A percentile compares a stretch with the other conserved stretches of the same genome.
phyloP scores from a whole-genome alignment of 2,797 vertebrate species.

The Natrix natrix region DNA sequence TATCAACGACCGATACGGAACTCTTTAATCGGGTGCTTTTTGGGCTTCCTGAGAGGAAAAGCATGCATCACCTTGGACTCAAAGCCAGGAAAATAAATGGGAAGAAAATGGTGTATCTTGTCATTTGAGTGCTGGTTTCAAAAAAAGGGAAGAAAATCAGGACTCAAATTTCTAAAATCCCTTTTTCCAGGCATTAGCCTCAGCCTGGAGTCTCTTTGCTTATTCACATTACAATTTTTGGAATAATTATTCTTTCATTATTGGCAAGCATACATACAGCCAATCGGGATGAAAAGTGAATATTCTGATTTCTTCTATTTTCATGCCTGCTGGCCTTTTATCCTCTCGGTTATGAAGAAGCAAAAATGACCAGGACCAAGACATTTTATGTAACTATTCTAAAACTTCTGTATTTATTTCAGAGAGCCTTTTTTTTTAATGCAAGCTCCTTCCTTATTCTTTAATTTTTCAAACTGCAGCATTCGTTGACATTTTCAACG shows the following conservation, averaged over 20 bases:
- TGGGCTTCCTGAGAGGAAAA: conserved; percentile 45
- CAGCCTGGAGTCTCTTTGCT: not conserved
- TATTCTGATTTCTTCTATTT: not conserved
- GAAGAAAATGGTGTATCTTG: conserved; percentile 59
- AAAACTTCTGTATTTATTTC: not conserved
- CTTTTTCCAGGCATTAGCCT: not conserved
- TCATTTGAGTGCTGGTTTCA: conserved; percentile 35
- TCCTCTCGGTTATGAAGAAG: not conserved
- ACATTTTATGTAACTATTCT: not conserved
- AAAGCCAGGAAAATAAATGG: conserved; percentile 61
- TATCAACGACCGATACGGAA: not conserved
- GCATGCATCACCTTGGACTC: conserved; percentile 45
- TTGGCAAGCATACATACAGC: not conserved
- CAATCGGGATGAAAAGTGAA: not conserved
- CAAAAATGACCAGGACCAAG: not conserved
- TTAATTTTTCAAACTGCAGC: not conserved
- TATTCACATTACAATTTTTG: not conserved
- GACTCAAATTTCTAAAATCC: not conserved
- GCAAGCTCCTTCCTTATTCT: not conserved
- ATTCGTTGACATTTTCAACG: not conserved
- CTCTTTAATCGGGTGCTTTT: conserved; percentile 46
- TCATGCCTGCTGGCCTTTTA: not conserved
- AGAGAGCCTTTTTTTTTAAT: not conserved
- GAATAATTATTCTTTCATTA: not conserved
- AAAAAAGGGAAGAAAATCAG: not conserved